Evolutionary conservation across 2,797 vertebrate species (phyloP).

Genomic region (Trachops cirrhosus): DNA sequence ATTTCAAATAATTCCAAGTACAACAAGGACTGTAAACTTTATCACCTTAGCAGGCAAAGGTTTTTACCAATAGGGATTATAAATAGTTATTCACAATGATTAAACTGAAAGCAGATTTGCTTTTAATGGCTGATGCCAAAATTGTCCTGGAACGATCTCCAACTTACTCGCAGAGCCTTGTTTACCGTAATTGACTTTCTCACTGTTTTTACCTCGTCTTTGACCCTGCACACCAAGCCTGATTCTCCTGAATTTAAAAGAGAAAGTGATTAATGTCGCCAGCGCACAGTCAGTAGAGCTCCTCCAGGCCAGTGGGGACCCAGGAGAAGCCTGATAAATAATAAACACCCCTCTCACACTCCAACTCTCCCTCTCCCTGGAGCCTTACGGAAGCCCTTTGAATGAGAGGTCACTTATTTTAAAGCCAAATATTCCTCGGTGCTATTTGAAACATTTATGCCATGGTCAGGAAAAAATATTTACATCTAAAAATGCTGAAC

Average conservation of each 20-base stretch:
- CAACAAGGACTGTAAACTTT: not conserved
- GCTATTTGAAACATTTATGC: not conserved
- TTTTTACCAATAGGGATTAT: slow-evolving; percentile 30
- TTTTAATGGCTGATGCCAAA: slow-evolving; percentile 15
- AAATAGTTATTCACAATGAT: not conserved
- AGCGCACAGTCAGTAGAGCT: not conserved
- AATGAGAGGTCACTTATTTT: slow-evolving; percentile 55
- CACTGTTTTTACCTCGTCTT: slow-evolving; percentile 52
- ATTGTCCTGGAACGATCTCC: not conserved
- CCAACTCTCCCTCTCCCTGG: not conserved
- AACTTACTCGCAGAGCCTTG: slow-evolving; percentile 16
- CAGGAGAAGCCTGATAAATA: slow-evolving; percentile 37
- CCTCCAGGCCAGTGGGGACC: not conserved
- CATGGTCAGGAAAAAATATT: slow-evolving; percentile 55
- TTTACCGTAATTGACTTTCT: slow-evolving; percentile 66
- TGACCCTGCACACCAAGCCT: slow-evolving; percentile 21
- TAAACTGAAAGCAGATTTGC: not conserved
- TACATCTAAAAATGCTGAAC: slow-evolving; percentile 70
- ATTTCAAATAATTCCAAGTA: slow-evolving; percentile 21
- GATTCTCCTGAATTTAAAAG: slow-evolving; percentile 57
- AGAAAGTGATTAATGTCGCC: slow-evolving; percentile 51
- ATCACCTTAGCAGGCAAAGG: not conserved
- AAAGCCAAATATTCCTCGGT: slow-evolving; percentile 58
- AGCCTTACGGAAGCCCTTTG: not conserved
- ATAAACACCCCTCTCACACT: not conserved